Base-by-base conservation (phyloP, 2,797 vertebrate species). In the Myiotriccus ornatus region DNA sequence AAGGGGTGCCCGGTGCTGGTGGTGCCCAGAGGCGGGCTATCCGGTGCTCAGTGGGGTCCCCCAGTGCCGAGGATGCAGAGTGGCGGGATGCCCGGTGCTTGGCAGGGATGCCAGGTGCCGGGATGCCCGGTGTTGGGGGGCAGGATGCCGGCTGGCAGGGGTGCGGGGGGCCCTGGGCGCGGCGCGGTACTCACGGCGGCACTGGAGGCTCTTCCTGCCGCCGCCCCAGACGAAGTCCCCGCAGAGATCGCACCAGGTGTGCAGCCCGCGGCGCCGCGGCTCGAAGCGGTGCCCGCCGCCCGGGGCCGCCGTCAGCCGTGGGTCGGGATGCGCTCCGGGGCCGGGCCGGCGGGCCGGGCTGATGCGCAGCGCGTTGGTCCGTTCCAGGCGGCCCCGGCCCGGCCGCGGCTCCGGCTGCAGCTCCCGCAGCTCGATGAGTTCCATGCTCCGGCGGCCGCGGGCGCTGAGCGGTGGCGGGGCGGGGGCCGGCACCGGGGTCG, bases 161-260 rank as follows among this genome's bases (percentile, higher is more conserved):
- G 15, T 21, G 13, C n/a, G 28, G 59, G 64, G 34, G 18, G 49
- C 89, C 68, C 25, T 34, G 79, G 74, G 34, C 78, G 39, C 47
- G 34, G 90, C 68, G 92, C 41, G 37, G 87, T 98, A 99, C 99
- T 99, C 97, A 99, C 99, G 97, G 87, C 96, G 81, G 93, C 99
- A 99, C 89, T 98, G 98, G 79, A 99, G 97, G 85, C 98, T 98
- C 97, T 98, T 99, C 94, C 98, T 99, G 97, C 98, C 99, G 60
- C 99, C 98, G 46, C 99, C 99, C 99, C 99, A 99, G 97, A 99
- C 98, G 98, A 99, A 99, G 78, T 99, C 99, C 43, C 99, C 99
- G 94, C 99, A 99, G 93, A 99, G 97, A 95, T 99, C 99, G 96
- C 99, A 99, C 99, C 99, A 99, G 96, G 98, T 99, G 87, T 99